Base-by-base conservation (phyloP, 1,140 invertebrate genomes). In the Conopomorpha cramerella region DNA sequence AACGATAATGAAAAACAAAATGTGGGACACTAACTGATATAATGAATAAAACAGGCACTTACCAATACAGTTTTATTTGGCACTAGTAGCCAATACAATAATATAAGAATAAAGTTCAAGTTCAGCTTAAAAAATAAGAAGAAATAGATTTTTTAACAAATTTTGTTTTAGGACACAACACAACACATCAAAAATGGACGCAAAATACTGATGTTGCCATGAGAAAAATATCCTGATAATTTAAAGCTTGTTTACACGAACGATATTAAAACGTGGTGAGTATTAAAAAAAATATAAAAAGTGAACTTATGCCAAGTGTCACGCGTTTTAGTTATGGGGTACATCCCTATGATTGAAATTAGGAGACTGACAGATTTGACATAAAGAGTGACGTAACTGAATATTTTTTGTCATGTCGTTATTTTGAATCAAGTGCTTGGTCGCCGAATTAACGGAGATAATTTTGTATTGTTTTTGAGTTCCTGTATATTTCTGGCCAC, bases 121-220 rank as follows among this genome's bases (percentile, higher is more conserved):
- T n/a, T n/a, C n/a, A n/a, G n/a, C n/a, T n/a, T n/a, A n/a, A n/a
- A n/a, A 19, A 23, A 18, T 25, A 36, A 34, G 49, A 44, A 38
- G 44, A 43, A 41, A 46, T 64, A 51, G 51, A 56, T 59, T 56
- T 66, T 63, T 63, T 46, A 46, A 52, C 44, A 57, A 60, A 56
- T 58, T 62, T 58, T 45, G 46, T 62, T 46, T 46, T 61, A 67
- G 53, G 70, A 67, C 63, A 72, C 63, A 71, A 74, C 27, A 29
- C 27, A 37, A 35, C 59, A 73, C 68, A 70, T 64, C 57, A 66
- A 64, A 60, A 66, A 73, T 73, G 68, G 68, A 73, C 66, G 68
- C 66, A 58, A 64, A 64, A 68, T 67, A 58, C 50, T 50, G 42
- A 55, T 62, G 59, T 68, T 68, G 64, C 68, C 51, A 52, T n/a